A percentile compares a stretch with the other conserved stretches of the same genome.
Evolutionary conservation across 2,113 vertebrate genomes (phyloP).

Genomic region (Pampusana beccarii): DNA sequence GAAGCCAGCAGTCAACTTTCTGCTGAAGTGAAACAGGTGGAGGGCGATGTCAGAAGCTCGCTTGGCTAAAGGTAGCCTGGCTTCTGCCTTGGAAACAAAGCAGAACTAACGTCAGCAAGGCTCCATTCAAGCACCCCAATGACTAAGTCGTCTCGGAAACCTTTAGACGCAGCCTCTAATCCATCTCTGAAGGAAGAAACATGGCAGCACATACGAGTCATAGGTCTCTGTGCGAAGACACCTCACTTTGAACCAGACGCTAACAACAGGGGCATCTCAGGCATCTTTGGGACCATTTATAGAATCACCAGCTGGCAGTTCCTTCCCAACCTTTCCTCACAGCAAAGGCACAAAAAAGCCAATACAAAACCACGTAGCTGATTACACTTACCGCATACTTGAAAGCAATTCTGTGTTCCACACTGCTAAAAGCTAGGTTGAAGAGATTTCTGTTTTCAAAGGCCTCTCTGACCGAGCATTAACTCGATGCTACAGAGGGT

Average conservation of each 20-base stretch:
- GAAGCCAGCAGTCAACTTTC: background rate
- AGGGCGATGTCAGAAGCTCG: background rate
- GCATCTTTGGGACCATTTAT: background rate
- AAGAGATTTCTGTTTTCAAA: background rate
- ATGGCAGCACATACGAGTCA: background rate
- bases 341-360: background rate
- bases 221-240: background rate
- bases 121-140: background rate
- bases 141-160: background rate
- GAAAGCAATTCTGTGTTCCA: background rate
- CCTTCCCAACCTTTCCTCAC: background rate
- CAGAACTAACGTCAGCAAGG: background rate
- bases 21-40: background rate
- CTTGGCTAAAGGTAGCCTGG: background rate
- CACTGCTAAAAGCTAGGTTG: background rate
- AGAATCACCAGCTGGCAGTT: background rate
- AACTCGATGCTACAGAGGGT: background rate
- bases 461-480: background rate
- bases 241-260: background rate
- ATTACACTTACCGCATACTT: background rate
- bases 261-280: background rate
- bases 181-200: background rate
- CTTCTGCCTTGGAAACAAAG: background rate
- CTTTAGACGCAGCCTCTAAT: background rate
- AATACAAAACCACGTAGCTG: background rate